Base-by-base conservation (phyloP, 2,113 vertebrate species). In the Chloroceryle aenea region DNA sequence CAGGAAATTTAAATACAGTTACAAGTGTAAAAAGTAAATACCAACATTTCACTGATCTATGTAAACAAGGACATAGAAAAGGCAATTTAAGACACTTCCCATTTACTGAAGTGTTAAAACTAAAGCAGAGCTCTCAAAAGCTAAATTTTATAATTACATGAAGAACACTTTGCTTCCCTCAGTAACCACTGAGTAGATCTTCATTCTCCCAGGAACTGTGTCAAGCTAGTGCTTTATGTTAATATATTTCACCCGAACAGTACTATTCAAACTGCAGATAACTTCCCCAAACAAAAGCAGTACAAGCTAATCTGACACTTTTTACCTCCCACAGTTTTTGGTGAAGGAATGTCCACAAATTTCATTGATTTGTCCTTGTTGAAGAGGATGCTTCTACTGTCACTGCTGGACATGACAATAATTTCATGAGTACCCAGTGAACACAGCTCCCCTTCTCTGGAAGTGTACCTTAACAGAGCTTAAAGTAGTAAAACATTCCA, bases 361-460 rank as follows among this genome's bases (percentile, higher is more conserved):
- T 40, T 61, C 1, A 30, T 43, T 77, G 5, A 48, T 86, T 42
- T 26, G 7, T 63, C 32, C 5, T 62, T 36, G 5, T 48, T 66
- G 61, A 84, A 64, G 55, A 17, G 7, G 34, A 9, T 7, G 34
- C 32, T 52, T 21, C 30, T 55, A 67, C 26, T 72, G 14, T 8
- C 22, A 80, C 53, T 43, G 26, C 21, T 56, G 32, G 22, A 83
- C 16, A 1, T 16, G 3, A 15, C 18, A 89, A 69, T 25, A 75
- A 26, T 38, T 83, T 63, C 5, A 12, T 1, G 2, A 75, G 38
- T n/a, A 63, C 12, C 4, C 22, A 79, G 16, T 2, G 10, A 82
- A 71, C 14, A 48, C 0, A n/a, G 19, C 12, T 73, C 10, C 13
- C 20, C 21, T 7, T 79, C 22, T 63, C 47, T 2, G 0, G 14